phyloP scores from a whole-genome alignment of 1,140 invertebrate species.

The Drosophila jambulina region DNA sequence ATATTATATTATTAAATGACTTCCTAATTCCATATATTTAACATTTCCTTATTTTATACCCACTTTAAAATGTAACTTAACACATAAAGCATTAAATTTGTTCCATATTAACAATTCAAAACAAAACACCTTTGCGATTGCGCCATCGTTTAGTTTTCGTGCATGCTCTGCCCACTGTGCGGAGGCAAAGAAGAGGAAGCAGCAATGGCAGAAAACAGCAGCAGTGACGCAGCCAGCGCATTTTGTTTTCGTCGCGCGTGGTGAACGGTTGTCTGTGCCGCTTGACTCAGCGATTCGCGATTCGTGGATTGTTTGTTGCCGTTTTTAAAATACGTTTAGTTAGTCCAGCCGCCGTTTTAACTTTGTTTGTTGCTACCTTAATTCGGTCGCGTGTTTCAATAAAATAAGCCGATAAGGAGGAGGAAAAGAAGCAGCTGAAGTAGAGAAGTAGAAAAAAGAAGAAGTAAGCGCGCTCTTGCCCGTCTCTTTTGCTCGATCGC shows the following conservation, averaged over 20 bases:
- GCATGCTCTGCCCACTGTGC: conserved; percentile 18
- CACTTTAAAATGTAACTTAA: background rate
- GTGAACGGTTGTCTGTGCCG: conserved; percentile 50
- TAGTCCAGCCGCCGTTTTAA: conserved; percentile 12
- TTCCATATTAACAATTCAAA: background rate
- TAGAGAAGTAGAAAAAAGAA: conserved; percentile 10
- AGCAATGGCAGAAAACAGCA: conserved; percentile 12
- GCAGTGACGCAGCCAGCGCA: conserved; percentile 22
- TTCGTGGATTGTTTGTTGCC: conserved; percentile 23
- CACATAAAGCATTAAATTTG: background rate
- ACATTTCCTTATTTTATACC: background rate
- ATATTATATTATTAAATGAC: background rate
- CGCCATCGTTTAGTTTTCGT: background rate
- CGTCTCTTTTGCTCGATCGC: conserved; percentile 35
- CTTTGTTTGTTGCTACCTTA: conserved; percentile 13
- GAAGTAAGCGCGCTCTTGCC: conserved; percentile 27
- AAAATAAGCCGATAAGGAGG: conserved; percentile 6
- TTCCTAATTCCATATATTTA: background rate
- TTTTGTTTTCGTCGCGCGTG: conserved; percentile 68
- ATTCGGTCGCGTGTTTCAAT: conserved; percentile 11
- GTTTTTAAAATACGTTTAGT: conserved; percentile 22
- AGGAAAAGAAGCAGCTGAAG: conserved; percentile 4
- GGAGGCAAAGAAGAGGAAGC: conserved; percentile 1
- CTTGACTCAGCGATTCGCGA: conserved; percentile 10
- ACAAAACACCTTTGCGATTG: conserved; percentile 1